These are phyloP conservation scores for Elymnias hypermnestra DNA, from an alignment of 1,140 invertebrate species.

Conservation along the genomic window DNA sequence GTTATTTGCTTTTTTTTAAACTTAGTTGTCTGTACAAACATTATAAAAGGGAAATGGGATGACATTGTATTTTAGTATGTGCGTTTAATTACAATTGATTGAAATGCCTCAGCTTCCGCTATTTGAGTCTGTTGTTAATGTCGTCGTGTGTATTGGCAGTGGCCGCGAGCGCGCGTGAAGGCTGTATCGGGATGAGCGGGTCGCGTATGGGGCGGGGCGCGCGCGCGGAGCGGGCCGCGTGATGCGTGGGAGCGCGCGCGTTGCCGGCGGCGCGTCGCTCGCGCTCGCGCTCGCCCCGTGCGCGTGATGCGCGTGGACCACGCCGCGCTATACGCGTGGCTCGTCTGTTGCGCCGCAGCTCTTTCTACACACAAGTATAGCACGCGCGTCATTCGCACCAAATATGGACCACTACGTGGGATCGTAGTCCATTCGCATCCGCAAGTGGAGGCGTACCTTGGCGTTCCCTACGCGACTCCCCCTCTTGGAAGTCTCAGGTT, in stretches of 20 bases:
- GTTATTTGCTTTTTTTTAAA: too few species aligned
- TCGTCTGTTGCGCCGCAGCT: slow-evolving; percentile 69
- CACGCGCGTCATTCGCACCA: slow-evolving; percentile 88
- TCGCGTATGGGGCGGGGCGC: slow-evolving; percentile 35
- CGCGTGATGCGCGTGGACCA: slow-evolving; percentile 63
- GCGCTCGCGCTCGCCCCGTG: slow-evolving; percentile 34
- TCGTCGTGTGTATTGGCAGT: slow-evolving; percentile 24
- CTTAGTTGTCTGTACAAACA: too few species aligned
- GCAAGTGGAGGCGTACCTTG: slow-evolving; percentile 94
- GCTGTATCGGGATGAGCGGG: slow-evolving; percentile 44
- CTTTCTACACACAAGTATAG: slow-evolving; percentile 83
- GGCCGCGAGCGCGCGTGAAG: slow-evolving; percentile 47
- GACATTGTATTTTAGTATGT: too few species aligned
- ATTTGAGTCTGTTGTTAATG: too few species aligned
- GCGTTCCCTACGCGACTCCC: slow-evolving; percentile 91
- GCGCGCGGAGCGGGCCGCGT: slow-evolving; percentile 35
- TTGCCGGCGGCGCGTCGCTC: slow-evolving; percentile 47
- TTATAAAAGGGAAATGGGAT: too few species aligned
- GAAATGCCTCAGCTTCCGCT: too few species aligned
- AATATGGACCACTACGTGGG: slow-evolving; percentile 91
- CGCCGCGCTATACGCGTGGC: slow-evolving; percentile 69
- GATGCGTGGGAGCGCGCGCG: slow-evolving; percentile 45
- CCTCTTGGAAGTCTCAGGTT: slow-evolving; percentile 72
- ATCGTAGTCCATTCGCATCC: slow-evolving; percentile 86
- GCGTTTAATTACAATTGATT: too few species aligned